phyloP scores from a whole-genome alignment of 2,888 invertebrate species.

The Parnassius orleans region DNA sequence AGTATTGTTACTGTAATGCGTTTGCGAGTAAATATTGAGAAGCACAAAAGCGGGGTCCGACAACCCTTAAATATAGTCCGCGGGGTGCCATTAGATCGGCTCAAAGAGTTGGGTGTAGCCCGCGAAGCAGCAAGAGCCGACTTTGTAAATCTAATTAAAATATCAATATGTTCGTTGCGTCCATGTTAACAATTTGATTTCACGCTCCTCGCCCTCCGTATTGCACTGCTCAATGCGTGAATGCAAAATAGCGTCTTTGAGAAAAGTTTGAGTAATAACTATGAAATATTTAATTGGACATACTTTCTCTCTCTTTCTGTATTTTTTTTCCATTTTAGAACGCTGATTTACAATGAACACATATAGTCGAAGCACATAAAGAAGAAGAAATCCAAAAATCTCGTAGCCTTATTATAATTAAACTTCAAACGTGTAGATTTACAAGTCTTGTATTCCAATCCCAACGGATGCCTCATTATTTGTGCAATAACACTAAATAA shows the following conservation, averaged over 20 bases:
- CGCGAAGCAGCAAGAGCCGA: slow-evolving; percentile 59
- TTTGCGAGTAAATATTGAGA: slow-evolving; percentile 80
- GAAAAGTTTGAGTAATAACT: too few relatives aligned
- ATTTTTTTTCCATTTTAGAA: too few relatives aligned
- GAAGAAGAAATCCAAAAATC: too few relatives aligned
- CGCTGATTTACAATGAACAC: too few relatives aligned
- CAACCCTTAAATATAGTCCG: slow-evolving; percentile 76
- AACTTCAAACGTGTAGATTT: too few relatives aligned
- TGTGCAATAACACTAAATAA: too few relatives aligned
- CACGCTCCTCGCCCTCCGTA: slow-evolving; percentile 62
- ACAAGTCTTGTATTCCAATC: too few relatives aligned
- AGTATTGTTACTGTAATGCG: slow-evolving; percentile 79
- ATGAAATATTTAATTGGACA: too few relatives aligned
- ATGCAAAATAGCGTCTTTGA: slow-evolving; percentile 11
- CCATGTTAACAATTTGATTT: slow-evolving; percentile 78
- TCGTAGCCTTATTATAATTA: too few relatives aligned
- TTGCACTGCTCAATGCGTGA: slow-evolving; percentile 25
- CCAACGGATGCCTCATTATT: too few relatives aligned
- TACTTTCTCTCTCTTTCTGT: too few relatives aligned
- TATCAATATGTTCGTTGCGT: slow-evolving; percentile 78
- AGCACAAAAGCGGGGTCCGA: slow-evolving; percentile 69
- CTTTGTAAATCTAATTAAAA: slow-evolving; percentile 81
- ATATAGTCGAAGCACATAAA: too few relatives aligned
- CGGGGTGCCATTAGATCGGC: slow-evolving; percentile 78
- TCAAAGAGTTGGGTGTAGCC: slow-evolving; percentile 78